Evolutionary conservation across 2,797 vertebrate genomes (phyloP).

Genomic region (Ciconia nigra): DNA sequence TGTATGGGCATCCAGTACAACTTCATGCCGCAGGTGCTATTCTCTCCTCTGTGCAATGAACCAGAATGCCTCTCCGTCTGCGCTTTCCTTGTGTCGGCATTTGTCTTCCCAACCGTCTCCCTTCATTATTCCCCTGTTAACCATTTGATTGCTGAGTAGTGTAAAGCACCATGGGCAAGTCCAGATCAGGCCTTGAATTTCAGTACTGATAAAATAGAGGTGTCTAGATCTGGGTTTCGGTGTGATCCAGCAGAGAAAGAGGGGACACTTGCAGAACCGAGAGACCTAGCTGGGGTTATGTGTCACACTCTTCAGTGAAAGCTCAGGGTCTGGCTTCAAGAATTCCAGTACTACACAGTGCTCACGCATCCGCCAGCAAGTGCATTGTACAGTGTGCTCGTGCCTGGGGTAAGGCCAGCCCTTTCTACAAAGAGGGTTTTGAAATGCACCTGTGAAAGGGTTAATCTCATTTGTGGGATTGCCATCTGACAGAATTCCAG

Average conservation of each 20-base stretch:
- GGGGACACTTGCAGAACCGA: neutral
- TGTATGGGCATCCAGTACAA: neutral
- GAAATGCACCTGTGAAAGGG: neutral
- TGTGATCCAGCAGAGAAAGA: neutral
- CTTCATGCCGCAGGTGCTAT: neutral
- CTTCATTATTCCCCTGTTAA: neutral
- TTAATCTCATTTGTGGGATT: neutral
- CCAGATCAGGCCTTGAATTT: neutral
- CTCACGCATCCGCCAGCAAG: neutral
- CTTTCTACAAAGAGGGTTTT: neutral
- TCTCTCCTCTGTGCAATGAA: neutral
- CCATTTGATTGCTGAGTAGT: neutral
- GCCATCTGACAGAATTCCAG: neutral
- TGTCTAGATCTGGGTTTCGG: neutral
- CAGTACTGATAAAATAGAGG: neutral
- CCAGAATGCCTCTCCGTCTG: neutral
- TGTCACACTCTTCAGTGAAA: neutral
- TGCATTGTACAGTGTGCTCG: rapidly evolving
- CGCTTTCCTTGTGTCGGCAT: neutral
- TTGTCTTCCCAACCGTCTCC: neutral
- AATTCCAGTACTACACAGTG: rapidly evolving
- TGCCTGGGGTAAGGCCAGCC: neutral
- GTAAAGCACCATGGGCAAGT: neutral
- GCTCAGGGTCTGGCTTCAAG: neutral
- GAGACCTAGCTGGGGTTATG: neutral